Percentiles rank a stretch among this genome's conserved stretches.
phyloP scores from a whole-genome alignment of 2,113 vertebrate species.

The Irena cyanogastra region DNA sequence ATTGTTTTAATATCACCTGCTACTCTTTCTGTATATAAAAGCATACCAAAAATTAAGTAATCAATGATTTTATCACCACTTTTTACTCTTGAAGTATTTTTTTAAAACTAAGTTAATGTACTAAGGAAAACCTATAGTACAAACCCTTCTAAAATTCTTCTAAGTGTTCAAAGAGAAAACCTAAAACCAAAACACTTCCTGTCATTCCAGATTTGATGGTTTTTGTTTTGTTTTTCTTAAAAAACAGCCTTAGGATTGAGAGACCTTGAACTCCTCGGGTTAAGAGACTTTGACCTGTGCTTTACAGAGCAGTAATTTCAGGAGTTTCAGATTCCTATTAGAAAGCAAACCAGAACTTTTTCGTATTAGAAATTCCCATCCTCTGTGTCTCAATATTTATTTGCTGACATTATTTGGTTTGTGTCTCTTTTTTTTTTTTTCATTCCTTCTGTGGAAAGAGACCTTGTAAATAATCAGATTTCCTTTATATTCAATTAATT shows the following conservation, averaged over 20 bases:
- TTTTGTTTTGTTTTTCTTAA: not conserved
- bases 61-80: not conserved
- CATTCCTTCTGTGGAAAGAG: not conserved
- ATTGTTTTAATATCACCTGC: slow-evolving; percentile 24
- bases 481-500: not conserved
- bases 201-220: not conserved
- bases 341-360: not conserved
- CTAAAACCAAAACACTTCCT: not conserved
- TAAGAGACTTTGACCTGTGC: not conserved
- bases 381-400: not conserved
- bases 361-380: not conserved
- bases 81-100: not conserved
- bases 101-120: not conserved
- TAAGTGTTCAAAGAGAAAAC: not conserved
- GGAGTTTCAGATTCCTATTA: not conserved
- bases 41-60: not conserved
- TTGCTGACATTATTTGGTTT: not conserved
- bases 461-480: not conserved
- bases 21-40: not conserved
- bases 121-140: not conserved
- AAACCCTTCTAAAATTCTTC: not conserved
- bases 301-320: not conserved
- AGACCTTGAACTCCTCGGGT: not conserved
- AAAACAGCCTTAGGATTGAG: not conserved
- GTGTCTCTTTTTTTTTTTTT: not conserved